These are phyloP conservation scores for Pelvicachromis taeniatus DNA, from an alignment of 2,113 vertebrate genomes.

Conservation along the genomic window DNA sequence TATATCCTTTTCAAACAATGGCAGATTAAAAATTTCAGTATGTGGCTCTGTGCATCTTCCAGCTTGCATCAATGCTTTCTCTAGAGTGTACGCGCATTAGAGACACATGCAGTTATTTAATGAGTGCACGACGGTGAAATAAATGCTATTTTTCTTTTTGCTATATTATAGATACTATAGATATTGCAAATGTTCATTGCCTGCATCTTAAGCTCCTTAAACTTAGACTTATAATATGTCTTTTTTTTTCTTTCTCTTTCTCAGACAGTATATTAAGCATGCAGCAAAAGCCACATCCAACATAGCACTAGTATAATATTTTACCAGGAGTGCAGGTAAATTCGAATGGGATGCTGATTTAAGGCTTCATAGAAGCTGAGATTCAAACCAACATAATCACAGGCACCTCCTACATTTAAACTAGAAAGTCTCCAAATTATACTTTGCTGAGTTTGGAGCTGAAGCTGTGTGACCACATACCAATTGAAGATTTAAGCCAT, in stretches of 20 bases:
- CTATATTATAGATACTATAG: neutral
- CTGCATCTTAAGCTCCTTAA: neutral
- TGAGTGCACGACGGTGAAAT: neutral
- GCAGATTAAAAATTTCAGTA: neutral
- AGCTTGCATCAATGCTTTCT: neutral
- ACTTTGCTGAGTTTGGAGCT: conserved; percentile 23
- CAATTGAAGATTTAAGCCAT: conserved; percentile 31
- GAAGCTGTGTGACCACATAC: conserved; percentile 4
- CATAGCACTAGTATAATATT: neutral
- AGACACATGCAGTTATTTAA: neutral
- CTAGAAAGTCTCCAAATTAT: conserved; percentile 12
- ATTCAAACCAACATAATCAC: conserved; percentile 2
- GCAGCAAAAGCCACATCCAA: neutral
- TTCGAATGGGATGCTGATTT: neutral
- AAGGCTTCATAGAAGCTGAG: neutral
- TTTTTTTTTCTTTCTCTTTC: neutral
- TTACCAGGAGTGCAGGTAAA: neutral
- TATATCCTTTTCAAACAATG: neutral
- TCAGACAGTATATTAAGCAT: neutral
- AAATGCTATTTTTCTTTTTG: neutral
- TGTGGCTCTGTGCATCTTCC: neutral
- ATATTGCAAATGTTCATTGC: neutral
- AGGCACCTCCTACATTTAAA: neutral
- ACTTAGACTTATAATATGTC: neutral
- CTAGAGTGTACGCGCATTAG: neutral